Conservation (phyloP, 2,113 vertebrate species). For the Syngnathus scovelli region DNA sequence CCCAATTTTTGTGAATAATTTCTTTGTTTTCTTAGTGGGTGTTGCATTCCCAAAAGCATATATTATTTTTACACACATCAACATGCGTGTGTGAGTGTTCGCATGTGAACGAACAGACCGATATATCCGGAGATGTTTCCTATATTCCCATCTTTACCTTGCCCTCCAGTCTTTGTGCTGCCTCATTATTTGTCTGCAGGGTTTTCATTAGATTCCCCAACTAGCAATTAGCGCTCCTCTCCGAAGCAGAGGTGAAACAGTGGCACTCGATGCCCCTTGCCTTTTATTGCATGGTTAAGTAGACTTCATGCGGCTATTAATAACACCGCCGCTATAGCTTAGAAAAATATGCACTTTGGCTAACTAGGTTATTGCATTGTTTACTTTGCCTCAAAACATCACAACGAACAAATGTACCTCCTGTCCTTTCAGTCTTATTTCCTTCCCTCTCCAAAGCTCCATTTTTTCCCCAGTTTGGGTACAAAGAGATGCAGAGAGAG, state of each 20-base stretch:
- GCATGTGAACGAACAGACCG: too few species aligned
- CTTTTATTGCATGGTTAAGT: slow-evolving; percentile 69
- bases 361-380: slow-evolving; percentile 52
- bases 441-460: slow-evolving; percentile 21
- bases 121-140: slow-evolving; percentile 14
- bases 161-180: slow-evolving; percentile 41
- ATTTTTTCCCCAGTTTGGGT: slow-evolving; percentile 44
- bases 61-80: too few species aligned
- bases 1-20: too few species aligned
- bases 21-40: too few species aligned
- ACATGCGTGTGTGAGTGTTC: not conserved
- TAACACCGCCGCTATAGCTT: slow-evolving; percentile 59
- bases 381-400: slow-evolving; percentile 60
- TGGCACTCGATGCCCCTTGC: slow-evolving; percentile 56
- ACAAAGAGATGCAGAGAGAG: slow-evolving; percentile 59
- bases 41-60: too few species aligned
- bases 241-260: slow-evolving; percentile 51
- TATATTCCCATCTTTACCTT: slow-evolving; percentile 44
- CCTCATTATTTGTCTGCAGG: slow-evolving; percentile 65
- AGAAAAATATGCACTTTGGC: slow-evolving; percentile 41
- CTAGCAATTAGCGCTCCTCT: slow-evolving; percentile 67
- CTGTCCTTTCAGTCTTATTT: slow-evolving; percentile 27
- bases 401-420: slow-evolving; percentile 53
- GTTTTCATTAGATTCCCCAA: slow-evolving; percentile 65
- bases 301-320: slow-evolving; percentile 71